A percentile compares a stretch with the other conserved stretches of the same genome.
phyloP scores from a whole-genome alignment of 1,140 invertebrate genomes.

The Drosophila equinoxialis region DNA sequence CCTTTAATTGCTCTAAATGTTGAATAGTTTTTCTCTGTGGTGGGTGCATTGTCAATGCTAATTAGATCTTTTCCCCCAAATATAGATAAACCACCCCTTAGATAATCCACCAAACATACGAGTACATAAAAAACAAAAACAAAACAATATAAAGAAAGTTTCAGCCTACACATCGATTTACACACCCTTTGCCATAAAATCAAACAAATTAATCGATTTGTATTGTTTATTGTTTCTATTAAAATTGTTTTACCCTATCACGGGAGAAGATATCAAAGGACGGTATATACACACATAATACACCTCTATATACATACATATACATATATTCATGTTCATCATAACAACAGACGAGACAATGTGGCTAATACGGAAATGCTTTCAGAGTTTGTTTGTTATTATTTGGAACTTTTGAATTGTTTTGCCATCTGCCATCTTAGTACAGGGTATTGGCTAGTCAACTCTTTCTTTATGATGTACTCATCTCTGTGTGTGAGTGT shows the following conservation, averaged over 20 bases:
- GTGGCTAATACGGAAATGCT: no score
- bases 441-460: background rate
- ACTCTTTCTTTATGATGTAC: background rate
- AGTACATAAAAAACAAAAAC: conserved; percentile 19
- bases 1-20: conserved; percentile 19
- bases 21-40: background rate
- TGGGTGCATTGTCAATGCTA: conserved; percentile 55
- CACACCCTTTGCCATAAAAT: conserved; percentile 62
- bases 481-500: background rate
- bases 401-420: no score
- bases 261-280: background rate
- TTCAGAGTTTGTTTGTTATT: no score
- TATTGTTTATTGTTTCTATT: conserved; percentile 48
- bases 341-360: no score
- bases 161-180: conserved; percentile 48
- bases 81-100: conserved; percentile 49
- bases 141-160: conserved; percentile 18
- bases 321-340: no score
- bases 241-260: background rate
- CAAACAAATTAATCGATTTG: conserved; percentile 70
- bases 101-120: conserved; percentile 30
- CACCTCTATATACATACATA: no score
- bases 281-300: no score
- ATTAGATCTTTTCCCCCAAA: conserved; percentile 36
- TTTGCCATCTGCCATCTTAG: no score